Conservation (phyloP, 1,140 invertebrate species). For the Phymastichus coffea region DNA sequence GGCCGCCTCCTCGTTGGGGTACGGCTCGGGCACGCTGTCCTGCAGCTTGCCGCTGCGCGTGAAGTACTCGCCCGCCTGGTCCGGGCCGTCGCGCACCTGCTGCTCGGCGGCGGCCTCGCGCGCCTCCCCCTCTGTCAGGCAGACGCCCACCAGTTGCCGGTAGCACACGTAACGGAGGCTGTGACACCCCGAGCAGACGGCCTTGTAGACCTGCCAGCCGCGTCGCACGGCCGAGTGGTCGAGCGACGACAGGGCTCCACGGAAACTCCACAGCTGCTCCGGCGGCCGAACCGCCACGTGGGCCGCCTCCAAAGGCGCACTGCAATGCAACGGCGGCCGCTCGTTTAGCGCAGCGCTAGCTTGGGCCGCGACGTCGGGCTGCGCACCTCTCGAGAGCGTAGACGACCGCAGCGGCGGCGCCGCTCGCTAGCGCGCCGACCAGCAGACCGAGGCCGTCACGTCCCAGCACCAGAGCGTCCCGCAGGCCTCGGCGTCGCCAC, state of each 20-base stretch:
- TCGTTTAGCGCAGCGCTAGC: too few relatives aligned
- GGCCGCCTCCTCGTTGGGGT: constrained; percentile 85
- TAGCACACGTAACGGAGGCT: constrained; percentile 88
- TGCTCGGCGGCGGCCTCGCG: constrained; percentile 88
- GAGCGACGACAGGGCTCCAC: constrained; percentile 71
- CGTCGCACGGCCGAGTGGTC: constrained; percentile 88
- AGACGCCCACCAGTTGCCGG: constrained; percentile 84
- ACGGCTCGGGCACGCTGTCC: constrained; percentile 85
- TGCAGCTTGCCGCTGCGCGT: constrained; percentile 87
- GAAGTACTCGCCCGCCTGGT: constrained; percentile 88
- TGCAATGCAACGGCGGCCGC: too few relatives aligned
- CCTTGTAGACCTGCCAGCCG: constrained; percentile 97
- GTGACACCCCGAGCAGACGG: constrained; percentile 96
- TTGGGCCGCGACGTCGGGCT: too few relatives aligned
- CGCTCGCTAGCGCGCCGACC: neutral
- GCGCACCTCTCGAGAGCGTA: neutral
- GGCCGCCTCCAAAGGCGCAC: neutral
- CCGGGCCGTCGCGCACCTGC: constrained; percentile 81
- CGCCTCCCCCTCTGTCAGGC: constrained; percentile 86
- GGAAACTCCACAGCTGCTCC: constrained; percentile 81
- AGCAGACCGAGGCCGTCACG: neutral
- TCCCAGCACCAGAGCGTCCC: neutral
- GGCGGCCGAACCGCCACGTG: constrained; percentile 63
- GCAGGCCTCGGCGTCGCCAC: too few relatives aligned
- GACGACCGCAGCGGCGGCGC: neutral